Base-by-base conservation (phyloP, 2,113 vertebrate species). In the Anoplopoma fimbria region DNA sequence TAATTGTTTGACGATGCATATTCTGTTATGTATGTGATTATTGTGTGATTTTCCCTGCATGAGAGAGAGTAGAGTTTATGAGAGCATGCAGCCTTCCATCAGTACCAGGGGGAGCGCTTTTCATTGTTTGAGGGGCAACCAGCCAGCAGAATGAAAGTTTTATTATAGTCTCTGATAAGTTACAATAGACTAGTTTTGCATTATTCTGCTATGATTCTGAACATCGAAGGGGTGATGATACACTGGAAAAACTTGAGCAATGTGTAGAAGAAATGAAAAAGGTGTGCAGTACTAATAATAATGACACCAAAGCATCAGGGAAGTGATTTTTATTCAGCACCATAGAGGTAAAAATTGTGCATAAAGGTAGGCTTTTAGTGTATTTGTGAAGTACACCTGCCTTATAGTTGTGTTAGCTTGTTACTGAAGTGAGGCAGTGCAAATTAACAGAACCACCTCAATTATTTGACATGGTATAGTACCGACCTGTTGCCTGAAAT, bases 1-100 rank as follows among this genome's bases (percentile, higher is more conserved):
- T 23, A 29, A 15, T 19, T 4, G 49, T 42, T 79, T 87, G 80
- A 77, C 36, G 65, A 7, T 51, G 29, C 40, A 29, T 55, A 63
- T 61, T 70, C 25, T 72, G 53, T 81, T 72, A 53, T 27, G 68
- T 60, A 38, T 2, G 38, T 69, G 53, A 65, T 73, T 69, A 53
- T 80, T 7, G 33, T 71, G 58, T n/a, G 40, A 77, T 47, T 76
- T 38, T 57, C 61, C 42, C 23, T 25, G 77, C 1, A 21, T 68
- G 75, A 77, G 62, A 2, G 14, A 34, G 31, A 19, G 69, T 49
- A 57, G 34, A 31, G 74, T 79, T 65, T n/a, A 25, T 67, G 17
- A 57, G 33, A 83, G 58, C 69, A 58, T 14, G 38, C 71, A 79
- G 78, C 29, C 60, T 53, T 68, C 19, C 14, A 45, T 45, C 36